phyloP scores from a whole-genome alignment of 2,113 vertebrate genomes.

The Uropsilus gracilis region DNA sequence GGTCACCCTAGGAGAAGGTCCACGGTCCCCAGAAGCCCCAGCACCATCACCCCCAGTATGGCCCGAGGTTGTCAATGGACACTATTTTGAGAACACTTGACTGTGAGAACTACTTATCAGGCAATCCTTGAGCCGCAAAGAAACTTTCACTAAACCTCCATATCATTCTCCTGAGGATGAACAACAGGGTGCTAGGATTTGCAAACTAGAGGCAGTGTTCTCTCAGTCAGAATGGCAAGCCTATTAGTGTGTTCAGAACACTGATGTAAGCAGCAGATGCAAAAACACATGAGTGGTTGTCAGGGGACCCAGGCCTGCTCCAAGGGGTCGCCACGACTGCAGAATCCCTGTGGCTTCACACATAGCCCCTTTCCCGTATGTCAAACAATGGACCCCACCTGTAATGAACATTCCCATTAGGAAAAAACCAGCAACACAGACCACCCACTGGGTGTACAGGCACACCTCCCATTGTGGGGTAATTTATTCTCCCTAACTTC shows the following conservation, averaged over 20 bases:
- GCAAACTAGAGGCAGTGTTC: not conserved
- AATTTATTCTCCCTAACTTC: not conserved
- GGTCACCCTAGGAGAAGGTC: not conserved
- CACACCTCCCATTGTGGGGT: not conserved
- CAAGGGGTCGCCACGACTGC: not conserved
- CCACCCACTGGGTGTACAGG: not conserved
- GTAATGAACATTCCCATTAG: not conserved
- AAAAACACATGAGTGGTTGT: fast-evolving
- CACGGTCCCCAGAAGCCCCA: not conserved
- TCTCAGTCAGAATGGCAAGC: not conserved
- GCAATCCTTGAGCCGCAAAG: not conserved
- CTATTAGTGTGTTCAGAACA: not conserved
- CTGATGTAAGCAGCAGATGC: not conserved
- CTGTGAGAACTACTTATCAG: not conserved
- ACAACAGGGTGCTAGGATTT: not conserved
- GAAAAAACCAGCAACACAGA: not conserved
- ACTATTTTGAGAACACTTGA: not conserved
- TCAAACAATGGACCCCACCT: not conserved
- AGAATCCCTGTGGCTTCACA: not conserved
- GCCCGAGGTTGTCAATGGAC: not conserved
- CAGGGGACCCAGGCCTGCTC: not conserved
- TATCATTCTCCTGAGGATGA: not conserved
- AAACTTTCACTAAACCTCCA: not conserved
- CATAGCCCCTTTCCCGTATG: not conserved
- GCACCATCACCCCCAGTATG: not conserved